phyloP scores from a whole-genome alignment of 2,797 vertebrate species.

The Eospalax fontanierii region DNA sequence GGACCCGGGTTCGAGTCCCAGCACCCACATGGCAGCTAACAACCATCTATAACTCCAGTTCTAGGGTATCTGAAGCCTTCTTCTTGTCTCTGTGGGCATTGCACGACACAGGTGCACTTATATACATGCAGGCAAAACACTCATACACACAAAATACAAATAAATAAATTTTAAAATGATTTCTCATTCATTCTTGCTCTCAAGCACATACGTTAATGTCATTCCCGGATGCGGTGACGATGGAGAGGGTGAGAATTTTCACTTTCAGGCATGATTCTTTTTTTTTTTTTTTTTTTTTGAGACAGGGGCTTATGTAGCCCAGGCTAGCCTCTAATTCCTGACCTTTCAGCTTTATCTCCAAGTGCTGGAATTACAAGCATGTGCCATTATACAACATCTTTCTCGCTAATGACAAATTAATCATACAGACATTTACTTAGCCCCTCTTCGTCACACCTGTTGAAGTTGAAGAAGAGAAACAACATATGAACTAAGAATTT shows the following conservation, averaged over 20 bases:
- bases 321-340: neutral
- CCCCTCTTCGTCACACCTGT: neutral
- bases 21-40: too few relatives aligned
- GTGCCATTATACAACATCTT: neutral
- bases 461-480: neutral
- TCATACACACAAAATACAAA: too few relatives aligned
- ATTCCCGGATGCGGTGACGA: neutral
- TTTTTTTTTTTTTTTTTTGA: conserved; percentile 1
- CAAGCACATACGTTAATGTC: neutral
- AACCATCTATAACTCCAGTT: too few relatives aligned
- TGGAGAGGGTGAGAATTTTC: neutral
- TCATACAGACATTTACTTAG: neutral
- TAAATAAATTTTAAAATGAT: too few relatives aligned
- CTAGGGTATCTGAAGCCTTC: too few relatives aligned
- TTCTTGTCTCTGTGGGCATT: too few relatives aligned
- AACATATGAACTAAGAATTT: conserved; percentile 50
- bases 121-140: too few relatives aligned
- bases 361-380: neutral
- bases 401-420: conserved; percentile 14
- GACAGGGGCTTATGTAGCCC: neutral
- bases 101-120: too few relatives aligned
- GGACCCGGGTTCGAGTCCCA: too few relatives aligned
- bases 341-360: neutral
- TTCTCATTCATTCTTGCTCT: neutral
- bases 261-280: neutral